Evolutionary conservation across 2,888 invertebrate species (phyloP).

Genomic region (Hemithea aestivaria): DNA sequence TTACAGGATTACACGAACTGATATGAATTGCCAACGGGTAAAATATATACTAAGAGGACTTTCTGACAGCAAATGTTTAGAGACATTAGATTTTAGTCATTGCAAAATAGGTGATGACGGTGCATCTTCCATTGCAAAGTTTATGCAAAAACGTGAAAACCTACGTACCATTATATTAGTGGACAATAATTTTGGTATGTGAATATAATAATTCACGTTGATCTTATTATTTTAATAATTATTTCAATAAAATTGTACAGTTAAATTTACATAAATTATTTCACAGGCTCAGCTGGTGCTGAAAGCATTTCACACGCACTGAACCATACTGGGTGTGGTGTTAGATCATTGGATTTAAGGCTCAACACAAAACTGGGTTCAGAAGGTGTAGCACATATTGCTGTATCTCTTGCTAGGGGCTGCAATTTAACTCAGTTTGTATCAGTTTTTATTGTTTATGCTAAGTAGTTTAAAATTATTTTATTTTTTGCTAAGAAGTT

Average conservation of each 20-base stretch:
- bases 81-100: slow-evolving; percentile 81
- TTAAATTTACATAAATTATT: no score
- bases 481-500: no score
- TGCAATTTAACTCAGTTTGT: slow-evolving; percentile 64
- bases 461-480: no score
- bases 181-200: slow-evolving; percentile 75
- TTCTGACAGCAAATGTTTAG: slow-evolving; percentile 58
- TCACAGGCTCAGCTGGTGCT: slow-evolving; percentile 57
- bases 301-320: slow-evolving; percentile 64
- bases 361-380: slow-evolving; percentile 67
- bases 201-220: no score
- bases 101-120: slow-evolving; percentile 82
- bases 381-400: slow-evolving; percentile 65
- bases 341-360: slow-evolving; percentile 62
- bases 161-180: slow-evolving; percentile 68
- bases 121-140: slow-evolving; percentile 79
- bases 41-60: slow-evolving; percentile 68
- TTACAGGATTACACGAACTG: slow-evolving; percentile 64
- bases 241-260: no score
- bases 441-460: no score
- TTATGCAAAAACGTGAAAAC: slow-evolving; percentile 65
- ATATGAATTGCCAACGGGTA: slow-evolving; percentile 66
- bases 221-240: no score
- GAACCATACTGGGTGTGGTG: slow-evolving; percentile 58
- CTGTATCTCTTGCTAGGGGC: slow-evolving; percentile 69